Conservation (phyloP, 1,140 invertebrate species). For the Sitobion miscanthi region DNA sequence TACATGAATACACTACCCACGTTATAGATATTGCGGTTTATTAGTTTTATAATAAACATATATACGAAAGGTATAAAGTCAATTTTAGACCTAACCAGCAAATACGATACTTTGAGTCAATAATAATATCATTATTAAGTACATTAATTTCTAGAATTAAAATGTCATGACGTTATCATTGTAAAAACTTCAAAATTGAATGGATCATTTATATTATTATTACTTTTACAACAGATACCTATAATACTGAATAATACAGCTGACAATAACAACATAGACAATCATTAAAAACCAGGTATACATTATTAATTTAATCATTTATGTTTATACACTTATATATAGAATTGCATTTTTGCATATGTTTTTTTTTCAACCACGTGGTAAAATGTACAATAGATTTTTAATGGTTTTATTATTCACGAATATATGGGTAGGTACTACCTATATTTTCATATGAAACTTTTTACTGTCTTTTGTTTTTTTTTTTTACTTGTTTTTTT, state of each 20-base stretch:
- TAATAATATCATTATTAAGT: not conserved
- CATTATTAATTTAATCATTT: not conserved
- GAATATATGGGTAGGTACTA: not conserved
- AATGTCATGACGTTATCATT: not conserved
- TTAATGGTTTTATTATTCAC: not conserved
- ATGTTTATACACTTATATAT: not conserved
- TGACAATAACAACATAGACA: not conserved
- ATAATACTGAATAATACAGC: too few relatives aligned
- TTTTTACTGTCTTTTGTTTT: not conserved
- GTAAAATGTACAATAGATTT: not conserved
- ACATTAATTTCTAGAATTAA: not conserved
- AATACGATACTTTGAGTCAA: not conserved
- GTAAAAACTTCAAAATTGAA: not conserved
- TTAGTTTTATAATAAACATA: not conserved
- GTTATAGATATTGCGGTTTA: not conserved
- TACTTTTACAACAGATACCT: not conserved
- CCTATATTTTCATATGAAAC: not conserved
- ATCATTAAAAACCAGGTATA: not conserved
- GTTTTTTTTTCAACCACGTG: not conserved
- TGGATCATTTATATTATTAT: not conserved
- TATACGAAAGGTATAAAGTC: not conserved
- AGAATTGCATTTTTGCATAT: not conserved
- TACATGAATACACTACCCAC: not conserved
- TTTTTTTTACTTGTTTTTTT: not conserved
- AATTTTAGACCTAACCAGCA: not conserved